These are phyloP conservation scores for Leptopilina drosophilae DNA, from an alignment of 2,888 invertebrate genomes.

Conservation along the genomic window DNA sequence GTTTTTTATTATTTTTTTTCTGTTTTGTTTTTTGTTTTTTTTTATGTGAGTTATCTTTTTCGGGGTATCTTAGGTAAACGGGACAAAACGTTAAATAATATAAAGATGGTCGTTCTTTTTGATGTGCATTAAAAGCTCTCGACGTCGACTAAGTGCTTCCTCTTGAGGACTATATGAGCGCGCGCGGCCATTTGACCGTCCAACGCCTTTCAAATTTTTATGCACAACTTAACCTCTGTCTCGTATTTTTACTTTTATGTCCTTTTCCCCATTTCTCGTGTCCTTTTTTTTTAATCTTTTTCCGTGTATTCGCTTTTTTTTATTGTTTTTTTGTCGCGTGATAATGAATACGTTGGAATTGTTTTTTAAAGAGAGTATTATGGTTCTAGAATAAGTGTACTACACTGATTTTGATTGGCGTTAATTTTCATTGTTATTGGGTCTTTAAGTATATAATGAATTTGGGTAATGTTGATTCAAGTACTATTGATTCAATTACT, in stretches of 20 bases:
- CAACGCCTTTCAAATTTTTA: constrained; percentile 45
- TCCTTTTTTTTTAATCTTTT: constrained; percentile 45
- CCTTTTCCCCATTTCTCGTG: constrained; percentile 43
- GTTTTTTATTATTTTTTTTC: no score
- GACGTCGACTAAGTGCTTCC: constrained; percentile 69
- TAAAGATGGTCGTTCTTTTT: constrained; percentile 61
- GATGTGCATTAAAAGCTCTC: constrained; percentile 66
- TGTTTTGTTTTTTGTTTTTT: no score
- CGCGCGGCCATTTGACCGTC: constrained; percentile 33
- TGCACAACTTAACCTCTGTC: constrained; percentile 20
- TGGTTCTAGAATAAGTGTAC: no score
- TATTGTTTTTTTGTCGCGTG: background rate
- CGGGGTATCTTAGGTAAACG: constrained; percentile 55
- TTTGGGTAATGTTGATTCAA: no score
- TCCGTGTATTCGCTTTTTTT: constrained; percentile 42
- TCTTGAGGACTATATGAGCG: constrained; percentile 50
- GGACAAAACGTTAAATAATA: constrained; percentile 64
- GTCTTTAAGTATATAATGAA: no score
- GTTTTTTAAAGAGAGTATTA: no score
- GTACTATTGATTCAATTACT: no score
- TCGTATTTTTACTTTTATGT: constrained; percentile 44
- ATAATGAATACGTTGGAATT: no score
- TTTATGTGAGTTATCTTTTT: constrained; percentile 57
- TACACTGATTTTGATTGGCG: no score
- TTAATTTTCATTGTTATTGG: no score